Base-by-base conservation (phyloP, 2,113 vertebrate species). In the Gymnarchus niloticus region DNA sequence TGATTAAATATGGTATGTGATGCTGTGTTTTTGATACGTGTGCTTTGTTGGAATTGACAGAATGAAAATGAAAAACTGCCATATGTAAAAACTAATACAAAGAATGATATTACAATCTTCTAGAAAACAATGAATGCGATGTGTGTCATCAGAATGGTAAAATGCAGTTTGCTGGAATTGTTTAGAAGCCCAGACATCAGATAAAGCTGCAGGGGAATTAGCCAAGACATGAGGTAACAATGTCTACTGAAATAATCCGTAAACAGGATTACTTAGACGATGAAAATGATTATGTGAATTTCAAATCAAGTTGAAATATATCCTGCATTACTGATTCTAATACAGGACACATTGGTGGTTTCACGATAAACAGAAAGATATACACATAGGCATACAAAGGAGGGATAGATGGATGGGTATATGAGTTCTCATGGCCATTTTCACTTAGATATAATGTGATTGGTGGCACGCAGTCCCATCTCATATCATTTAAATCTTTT, bases 201-300 rank as follows among this genome's bases (percentile, higher is more conserved):
- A 57, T 41, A 44, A 12, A 83, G 81, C 54, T 57, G 19, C 51
- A 83, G 81, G 80, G 28, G 54, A 56, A 56, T 81, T 51, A 83
- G n/a, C 25, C 51, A 28, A 41, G 81, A 56, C n/a, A 3, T n/a
- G 5, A 25, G 48, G 37, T 51, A 56, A 57, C 17, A 44, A 44
- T 83, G 25, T 54, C 81, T 54, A 6, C 37, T 3, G 44, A 23
- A 41, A 25, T 51, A 33, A 54, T 21, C 19, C 21, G 33, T 25
- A 54, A 82, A 82, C 37, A 56, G 3, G 17, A 28, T 82, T 28
- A 82, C 3, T 51, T 82, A 54, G 14, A 54, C 54, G 51, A 37
- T 51, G 14, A 78, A 23, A 48, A 78, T 48, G 76, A 17, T 41
- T 28, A 33, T 73, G 14, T 73, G 65, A 73, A 19, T n/a, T n/a